A percentile compares a stretch with the other conserved stretches of the same genome.
phyloP scores from a whole-genome alignment of 2,888 invertebrate genomes.

The Clostera curtula region DNA sequence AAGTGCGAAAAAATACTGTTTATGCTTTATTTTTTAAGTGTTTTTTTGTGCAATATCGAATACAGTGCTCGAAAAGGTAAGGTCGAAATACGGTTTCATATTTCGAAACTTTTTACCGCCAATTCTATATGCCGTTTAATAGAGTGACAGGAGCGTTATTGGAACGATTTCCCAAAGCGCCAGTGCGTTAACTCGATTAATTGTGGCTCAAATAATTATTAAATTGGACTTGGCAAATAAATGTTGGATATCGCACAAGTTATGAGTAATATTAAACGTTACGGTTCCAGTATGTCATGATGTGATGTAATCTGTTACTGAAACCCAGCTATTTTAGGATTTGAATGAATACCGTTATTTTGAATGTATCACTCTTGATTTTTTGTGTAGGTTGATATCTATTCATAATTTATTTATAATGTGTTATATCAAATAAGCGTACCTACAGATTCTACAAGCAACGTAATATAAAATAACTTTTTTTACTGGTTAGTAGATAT shows the following conservation, averaged over 20 bases:
- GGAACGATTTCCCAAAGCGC: constrained; percentile 32
- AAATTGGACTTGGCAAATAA: constrained; percentile 59
- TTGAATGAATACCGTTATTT: constrained; percentile 43
- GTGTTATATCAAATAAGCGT: too few species aligned
- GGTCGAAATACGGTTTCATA: constrained; percentile 12
- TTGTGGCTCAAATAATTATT: constrained; percentile 51
- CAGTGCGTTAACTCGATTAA: constrained; percentile 31
- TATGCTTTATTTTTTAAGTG: constrained; percentile 22
- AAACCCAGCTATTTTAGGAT: constrained; percentile 55
- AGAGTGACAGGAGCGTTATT: constrained; percentile 23
- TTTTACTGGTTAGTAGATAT: too few species aligned
- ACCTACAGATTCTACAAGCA: constrained; percentile 1
- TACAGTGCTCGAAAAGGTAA: constrained; percentile 19
- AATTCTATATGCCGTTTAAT: not conserved
- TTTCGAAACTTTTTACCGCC: constrained; percentile 9
- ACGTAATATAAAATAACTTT: too few species aligned
- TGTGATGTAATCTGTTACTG: constrained; percentile 53
- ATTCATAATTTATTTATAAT: constrained; percentile 16
- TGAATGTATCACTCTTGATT: constrained; percentile 25
- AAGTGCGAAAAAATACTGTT: constrained; percentile 42
- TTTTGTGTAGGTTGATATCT: constrained; percentile 30
- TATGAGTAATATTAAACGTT: constrained; percentile 48
- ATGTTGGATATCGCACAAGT: constrained; percentile 42
- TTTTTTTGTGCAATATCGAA: constrained; percentile 6
- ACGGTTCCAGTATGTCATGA: constrained; percentile 49